phyloP scores from a whole-genome alignment of 1,140 invertebrate genomes.

The Drosophila prosaltans region DNA sequence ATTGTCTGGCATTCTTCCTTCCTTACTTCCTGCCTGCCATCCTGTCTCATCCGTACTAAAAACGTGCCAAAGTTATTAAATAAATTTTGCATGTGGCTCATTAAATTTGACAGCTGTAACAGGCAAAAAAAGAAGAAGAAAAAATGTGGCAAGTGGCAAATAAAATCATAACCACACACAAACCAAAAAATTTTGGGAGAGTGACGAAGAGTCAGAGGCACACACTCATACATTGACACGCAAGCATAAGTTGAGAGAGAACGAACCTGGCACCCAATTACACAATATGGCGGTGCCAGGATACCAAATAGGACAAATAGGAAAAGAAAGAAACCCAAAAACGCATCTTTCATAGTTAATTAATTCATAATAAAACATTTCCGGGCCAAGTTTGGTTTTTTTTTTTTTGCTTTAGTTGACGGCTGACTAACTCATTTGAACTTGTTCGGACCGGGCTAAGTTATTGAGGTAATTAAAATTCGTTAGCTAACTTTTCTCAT shows the following conservation, averaged over 20 bases:
- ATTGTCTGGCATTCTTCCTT: background rate
- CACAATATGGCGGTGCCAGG: slow-evolving; percentile 34
- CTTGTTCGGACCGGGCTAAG: slow-evolving; percentile 38
- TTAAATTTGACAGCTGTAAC: slow-evolving; percentile 56
- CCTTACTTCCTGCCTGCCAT: slow-evolving; percentile 17
- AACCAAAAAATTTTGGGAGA: background rate
- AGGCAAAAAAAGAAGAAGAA: slow-evolving; percentile 16
- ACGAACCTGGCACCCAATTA: slow-evolving; percentile 52
- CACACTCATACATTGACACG: slow-evolving; percentile 18
- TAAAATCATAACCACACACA: slow-evolving; percentile 44
- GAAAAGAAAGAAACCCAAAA: background rate
- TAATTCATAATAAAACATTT: slow-evolving; percentile 70
- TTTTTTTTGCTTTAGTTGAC: slow-evolving; percentile 14
- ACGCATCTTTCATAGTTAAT: slow-evolving; percentile 46
- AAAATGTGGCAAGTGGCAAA: slow-evolving; percentile 26
- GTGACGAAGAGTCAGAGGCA: background rate
- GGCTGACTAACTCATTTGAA: background rate
- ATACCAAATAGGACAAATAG: background rate
- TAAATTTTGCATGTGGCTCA: slow-evolving; percentile 76
- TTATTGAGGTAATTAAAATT: slow-evolving; percentile 73
- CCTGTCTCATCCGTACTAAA: slow-evolving; percentile 49
- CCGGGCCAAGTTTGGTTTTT: slow-evolving; percentile 13
- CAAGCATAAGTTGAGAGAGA: slow-evolving; percentile 23
- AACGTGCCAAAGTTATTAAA: slow-evolving; percentile 68
- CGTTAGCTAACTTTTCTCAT: slow-evolving; percentile 44